A percentile compares a stretch with the other conserved stretches of the same genome.
Conservation (phyloP, 2,797 vertebrate genomes). For the Gambelia wislizenii region DNA sequence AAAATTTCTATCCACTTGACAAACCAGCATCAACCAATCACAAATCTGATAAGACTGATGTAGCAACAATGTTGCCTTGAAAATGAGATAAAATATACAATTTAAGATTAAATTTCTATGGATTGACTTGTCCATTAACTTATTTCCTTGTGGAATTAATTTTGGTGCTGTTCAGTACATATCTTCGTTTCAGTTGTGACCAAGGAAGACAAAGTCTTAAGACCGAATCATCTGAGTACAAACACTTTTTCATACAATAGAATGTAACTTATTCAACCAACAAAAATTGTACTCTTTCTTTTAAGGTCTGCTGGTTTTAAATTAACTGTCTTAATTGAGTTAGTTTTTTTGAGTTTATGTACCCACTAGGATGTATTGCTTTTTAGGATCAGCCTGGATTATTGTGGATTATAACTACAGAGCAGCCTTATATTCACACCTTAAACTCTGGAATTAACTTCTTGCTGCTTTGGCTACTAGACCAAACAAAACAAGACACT, state of each 20-base stretch:
- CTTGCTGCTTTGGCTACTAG: constrained; percentile 68
- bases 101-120: constrained; percentile 66
- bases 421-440: constrained; percentile 55
- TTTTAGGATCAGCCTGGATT: constrained; percentile 70
- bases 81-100: constrained; percentile 63
- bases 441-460: constrained; percentile 34
- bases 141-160: constrained; percentile 66
- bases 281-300: constrained; percentile 48
- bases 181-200: constrained; percentile 59
- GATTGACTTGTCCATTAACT: constrained; percentile 67
- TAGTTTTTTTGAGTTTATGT: constrained; percentile 53
- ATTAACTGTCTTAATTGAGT: constrained; percentile 64
- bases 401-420: constrained; percentile 53
- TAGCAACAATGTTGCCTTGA: constrained; percentile 62
- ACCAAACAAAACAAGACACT: constrained; percentile 56
- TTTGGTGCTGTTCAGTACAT: constrained; percentile 68
- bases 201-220: constrained; percentile 58
- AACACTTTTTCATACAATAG: constrained; percentile 45
- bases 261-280: constrained; percentile 63
- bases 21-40: constrained; percentile 40
- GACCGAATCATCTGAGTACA: constrained; percentile 48
- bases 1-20: constrained; percentile 68
- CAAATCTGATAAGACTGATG: constrained; percentile 58
- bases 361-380: constrained; percentile 69
- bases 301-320: constrained; percentile 57